Percentiles rank a stretch among this genome's conserved stretches.
These are phyloP conservation scores for Drosophila neotestacea DNA, from an alignment of 2,888 invertebrate genomes.

Conservation along the genomic window DNA sequence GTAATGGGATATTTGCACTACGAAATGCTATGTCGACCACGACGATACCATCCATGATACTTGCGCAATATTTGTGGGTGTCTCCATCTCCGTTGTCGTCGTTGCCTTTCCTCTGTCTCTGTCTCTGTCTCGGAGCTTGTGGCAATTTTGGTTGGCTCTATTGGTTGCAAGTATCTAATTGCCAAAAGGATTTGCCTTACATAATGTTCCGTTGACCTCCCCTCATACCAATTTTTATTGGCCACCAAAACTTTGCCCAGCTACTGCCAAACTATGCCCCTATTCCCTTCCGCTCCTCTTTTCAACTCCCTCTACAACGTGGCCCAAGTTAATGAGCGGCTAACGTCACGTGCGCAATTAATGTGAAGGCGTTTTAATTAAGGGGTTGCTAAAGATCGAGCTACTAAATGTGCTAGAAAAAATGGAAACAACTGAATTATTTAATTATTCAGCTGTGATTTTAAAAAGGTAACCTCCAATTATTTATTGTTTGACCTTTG, in stretches of 20 bases:
- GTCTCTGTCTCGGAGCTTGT: slow-evolving; percentile 7
- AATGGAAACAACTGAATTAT: slow-evolving; percentile 10
- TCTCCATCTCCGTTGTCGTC: slow-evolving; percentile 10
- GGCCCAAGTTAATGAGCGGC: slow-evolving; percentile 70
- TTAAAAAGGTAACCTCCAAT: neutral
- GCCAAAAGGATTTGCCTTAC: slow-evolving; percentile 80
- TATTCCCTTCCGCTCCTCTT: neutral
- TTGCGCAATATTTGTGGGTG: slow-evolving; percentile 75
- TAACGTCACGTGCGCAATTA: slow-evolving; percentile 77
- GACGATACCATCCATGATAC: slow-evolving; percentile 53
- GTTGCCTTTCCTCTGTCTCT: neutral
- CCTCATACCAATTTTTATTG: slow-evolving; percentile 43
- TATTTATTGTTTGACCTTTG: neutral
- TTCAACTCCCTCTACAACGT: slow-evolving; percentile 34
- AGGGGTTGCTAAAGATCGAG: slow-evolving; percentile 32
- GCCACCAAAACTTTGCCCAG: slow-evolving; percentile 62
- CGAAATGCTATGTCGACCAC: slow-evolving; percentile 73
- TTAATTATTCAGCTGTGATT: slow-evolving; percentile 6
- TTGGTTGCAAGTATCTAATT: slow-evolving; percentile 76
- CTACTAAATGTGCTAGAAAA: slow-evolving; percentile 25
- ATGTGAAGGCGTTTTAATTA: slow-evolving; percentile 73
- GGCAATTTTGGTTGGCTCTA: slow-evolving; percentile 40
- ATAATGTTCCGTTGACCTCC: slow-evolving; percentile 69
- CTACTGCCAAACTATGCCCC: slow-evolving; percentile 61
- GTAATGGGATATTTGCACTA: slow-evolving; percentile 80